Evolutionary conservation across 2,797 vertebrate genomes (phyloP), one percentile per base, ranked within the genome.

Genomic region (Ataeniobius toweri): DNA sequence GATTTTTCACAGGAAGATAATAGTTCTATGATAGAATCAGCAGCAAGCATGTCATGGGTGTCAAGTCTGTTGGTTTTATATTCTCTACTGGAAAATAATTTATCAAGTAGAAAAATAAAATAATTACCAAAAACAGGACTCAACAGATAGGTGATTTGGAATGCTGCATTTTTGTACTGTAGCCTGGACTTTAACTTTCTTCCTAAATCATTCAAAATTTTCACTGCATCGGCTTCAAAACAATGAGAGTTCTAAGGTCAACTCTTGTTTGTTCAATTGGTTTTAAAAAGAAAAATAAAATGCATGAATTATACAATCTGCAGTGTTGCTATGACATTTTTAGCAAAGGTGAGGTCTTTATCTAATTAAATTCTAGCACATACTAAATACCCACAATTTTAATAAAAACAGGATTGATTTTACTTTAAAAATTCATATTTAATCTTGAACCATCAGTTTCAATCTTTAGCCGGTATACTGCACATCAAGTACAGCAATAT

Each of bases 371-470:
- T 3, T 22, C 61, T 68, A 36, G 36, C n/a, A n/a, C 28, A 53
- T 39, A n/a, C 0, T 67, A 8, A 53, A 24, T 59, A 44, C 14
- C 53, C 18, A 12, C 6, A 55, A 20, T 28, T 63, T 56, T n/a
- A 53, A 72, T 39, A 3, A 63, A 58, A 79, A 51, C 22, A 84
- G 6, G 1, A 13, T n/a, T 39, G 12, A 55, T 74, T 81, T 84
- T 78, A 46, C 5, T 80, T 53, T 20, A 75, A 86, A 88, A 82
- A 56, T 58, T 77, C 89, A 81, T 89, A 91, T 88, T 91, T 85
- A 2, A 16, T 78, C 71, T 74, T 63, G 74, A 48, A 84, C 67
- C 1, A 75, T 86, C 79, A 86, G 67, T 79, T 78, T 86, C 46
- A 48, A 61, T 63, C 22, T 74, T 81, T 71, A 71, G 10, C 51